Conservation (phyloP, 2,113 vertebrate species). For the Prunella himalayana region DNA sequence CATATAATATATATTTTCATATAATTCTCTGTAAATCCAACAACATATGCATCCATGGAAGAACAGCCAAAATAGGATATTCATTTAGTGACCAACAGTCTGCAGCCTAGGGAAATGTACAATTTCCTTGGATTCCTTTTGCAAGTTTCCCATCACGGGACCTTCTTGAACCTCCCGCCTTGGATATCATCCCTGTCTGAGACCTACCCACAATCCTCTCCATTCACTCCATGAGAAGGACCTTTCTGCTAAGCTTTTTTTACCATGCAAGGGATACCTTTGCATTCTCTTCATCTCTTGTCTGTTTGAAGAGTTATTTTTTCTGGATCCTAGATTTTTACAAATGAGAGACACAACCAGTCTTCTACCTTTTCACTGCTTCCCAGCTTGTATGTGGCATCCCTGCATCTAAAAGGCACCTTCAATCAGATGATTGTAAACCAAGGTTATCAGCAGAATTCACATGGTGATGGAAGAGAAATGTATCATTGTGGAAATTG, state of each 20-base stretch:
- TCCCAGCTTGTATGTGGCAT: not conserved
- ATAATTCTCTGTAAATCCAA: not conserved
- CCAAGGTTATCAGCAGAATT: not conserved
- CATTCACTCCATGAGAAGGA: not conserved
- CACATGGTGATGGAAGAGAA: not conserved
- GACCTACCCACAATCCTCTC: not conserved
- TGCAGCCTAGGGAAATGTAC: not conserved
- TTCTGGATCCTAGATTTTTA: not conserved
- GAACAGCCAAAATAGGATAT: not conserved
- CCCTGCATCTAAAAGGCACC: not conserved
- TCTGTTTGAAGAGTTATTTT: not conserved
- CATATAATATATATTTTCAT: not conserved
- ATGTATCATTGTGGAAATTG: not conserved
- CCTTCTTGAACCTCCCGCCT: not conserved
- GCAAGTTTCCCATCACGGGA: not conserved
- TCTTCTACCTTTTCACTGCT: not conserved
- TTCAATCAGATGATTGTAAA: not conserved
- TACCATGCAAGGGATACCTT: rapidly evolving
- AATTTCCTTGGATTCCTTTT: not conserved
- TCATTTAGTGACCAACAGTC: not conserved
- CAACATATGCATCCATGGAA: not conserved
- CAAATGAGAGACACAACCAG: not conserved
- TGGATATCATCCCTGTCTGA: not conserved
- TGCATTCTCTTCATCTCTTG: not conserved
- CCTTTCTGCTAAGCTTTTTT: not conserved